Conservation (phyloP, 2,888 invertebrate species). For the Athripsodes cinereus region DNA sequence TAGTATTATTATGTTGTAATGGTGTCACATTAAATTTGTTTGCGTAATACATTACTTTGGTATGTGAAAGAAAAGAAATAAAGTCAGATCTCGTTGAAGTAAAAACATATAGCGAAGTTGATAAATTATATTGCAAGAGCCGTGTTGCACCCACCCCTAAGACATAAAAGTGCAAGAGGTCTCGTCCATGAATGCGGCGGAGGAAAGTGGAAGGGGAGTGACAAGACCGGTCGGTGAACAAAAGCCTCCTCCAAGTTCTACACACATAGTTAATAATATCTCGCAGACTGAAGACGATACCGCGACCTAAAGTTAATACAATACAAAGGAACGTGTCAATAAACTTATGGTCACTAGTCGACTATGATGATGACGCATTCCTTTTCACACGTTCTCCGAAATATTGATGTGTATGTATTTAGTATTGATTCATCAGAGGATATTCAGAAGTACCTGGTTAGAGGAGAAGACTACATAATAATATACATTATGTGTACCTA, state of each 20-base stretch:
- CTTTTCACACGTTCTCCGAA: constrained; percentile 1
- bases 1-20: too few species aligned
- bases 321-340: constrained; percentile 7
- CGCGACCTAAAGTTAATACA: neutral
- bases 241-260: constrained; percentile 9
- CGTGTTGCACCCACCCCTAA: constrained; percentile 6
- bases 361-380: neutral
- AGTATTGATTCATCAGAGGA: too few species aligned
- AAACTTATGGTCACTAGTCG: constrained; percentile 1
- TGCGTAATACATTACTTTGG: too few species aligned
- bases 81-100: neutral
- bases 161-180: constrained; percentile 3
- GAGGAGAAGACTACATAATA: too few species aligned
- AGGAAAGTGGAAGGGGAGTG: constrained; percentile 7
- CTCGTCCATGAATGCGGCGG: constrained; percentile 11
- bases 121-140: neutral
- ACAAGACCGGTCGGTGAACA: constrained; percentile 22
- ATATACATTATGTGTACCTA: too few species aligned
- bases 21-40: too few species aligned
- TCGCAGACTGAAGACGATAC: neutral
- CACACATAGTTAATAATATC: neutral
- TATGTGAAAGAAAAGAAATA: too few species aligned
- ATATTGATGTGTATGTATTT: neutral
- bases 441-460: too few species aligned
- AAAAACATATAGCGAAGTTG: neutral